These are phyloP conservation scores for Indicator maculatus DNA, from an alignment of 2,113 vertebrate genomes.

Conservation along the genomic window DNA sequence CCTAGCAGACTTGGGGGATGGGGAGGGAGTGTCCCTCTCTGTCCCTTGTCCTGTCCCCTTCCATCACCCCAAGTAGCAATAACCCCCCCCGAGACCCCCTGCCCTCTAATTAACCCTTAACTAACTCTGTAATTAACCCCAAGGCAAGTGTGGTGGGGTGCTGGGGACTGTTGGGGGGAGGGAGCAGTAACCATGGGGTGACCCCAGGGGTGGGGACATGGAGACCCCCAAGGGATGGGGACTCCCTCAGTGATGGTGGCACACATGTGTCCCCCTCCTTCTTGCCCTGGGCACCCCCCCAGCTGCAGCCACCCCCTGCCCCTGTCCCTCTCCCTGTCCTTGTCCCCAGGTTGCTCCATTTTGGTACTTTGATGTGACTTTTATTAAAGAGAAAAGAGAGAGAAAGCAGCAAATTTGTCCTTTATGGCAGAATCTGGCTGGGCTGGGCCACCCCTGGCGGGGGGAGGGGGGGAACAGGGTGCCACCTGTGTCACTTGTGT, in stretches of 20 bases:
- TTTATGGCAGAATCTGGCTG: too few relatives aligned
- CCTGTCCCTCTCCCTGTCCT: neutral
- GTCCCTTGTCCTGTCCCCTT: neutral
- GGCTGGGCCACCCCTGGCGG: neutral
- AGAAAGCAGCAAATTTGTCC: neutral
- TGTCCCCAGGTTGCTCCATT: neutral
- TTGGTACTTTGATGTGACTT: slow-evolving; percentile 24
- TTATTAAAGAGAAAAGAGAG: neutral
- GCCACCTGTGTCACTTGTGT: neutral
- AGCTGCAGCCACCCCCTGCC: neutral
- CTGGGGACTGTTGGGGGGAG: neutral
- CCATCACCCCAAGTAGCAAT: slow-evolving; percentile 14
- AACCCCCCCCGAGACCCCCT: neutral
- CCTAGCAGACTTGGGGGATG: too few relatives aligned
- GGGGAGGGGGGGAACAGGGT: too few relatives aligned
- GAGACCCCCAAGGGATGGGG: neutral
- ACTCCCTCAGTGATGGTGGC: neutral
- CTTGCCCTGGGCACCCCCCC: neutral
- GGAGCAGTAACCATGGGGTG: too few relatives aligned
- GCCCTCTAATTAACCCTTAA: neutral
- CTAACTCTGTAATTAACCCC: neutral
- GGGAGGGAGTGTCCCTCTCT: neutral
- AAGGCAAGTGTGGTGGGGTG: neutral
- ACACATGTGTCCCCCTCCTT: neutral
- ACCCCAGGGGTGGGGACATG: neutral